Percentiles rank a stretch among this genome's conserved stretches.
Conservation (phyloP, 2,113 vertebrate species). For the Callaeas wilsoni region DNA sequence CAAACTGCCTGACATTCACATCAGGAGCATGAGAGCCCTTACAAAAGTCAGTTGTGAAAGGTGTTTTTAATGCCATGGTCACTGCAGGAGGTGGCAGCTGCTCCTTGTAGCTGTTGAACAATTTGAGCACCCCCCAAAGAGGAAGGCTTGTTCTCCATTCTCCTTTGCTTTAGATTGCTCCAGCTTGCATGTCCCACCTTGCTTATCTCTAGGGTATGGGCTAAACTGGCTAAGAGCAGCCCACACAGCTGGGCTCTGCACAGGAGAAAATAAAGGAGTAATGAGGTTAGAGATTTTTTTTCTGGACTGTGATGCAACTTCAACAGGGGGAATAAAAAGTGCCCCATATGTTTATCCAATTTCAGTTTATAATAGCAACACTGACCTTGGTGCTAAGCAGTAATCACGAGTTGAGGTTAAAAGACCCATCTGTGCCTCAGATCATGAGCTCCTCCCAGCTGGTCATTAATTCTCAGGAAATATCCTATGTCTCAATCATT, state of each 20-base stretch:
- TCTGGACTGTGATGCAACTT: neutral
- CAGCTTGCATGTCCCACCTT: neutral
- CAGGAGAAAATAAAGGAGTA: neutral
- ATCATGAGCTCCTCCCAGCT: conserved; percentile 27
- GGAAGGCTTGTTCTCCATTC: neutral
- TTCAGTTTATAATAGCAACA: conserved; percentile 24
- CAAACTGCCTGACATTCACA: neutral
- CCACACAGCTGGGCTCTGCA: neutral
- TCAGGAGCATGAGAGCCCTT: neutral
- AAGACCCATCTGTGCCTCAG: conserved; percentile 16
- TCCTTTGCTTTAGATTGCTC: neutral
- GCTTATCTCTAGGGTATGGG: neutral
- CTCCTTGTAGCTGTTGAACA: neutral
- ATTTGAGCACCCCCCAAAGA: neutral
- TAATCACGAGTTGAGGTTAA: conserved; percentile 7
- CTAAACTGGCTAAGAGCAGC: neutral
- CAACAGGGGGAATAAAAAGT: neutral
- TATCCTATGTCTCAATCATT: conserved; percentile 49
- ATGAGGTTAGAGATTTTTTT: neutral
- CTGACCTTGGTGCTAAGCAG: conserved; percentile 25
- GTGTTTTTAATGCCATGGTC: neutral
- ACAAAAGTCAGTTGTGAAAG: neutral
- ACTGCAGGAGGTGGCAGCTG: neutral
- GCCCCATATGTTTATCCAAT: neutral
- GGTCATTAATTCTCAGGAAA: conserved; percentile 59